Conservation (phyloP, 2,113 vertebrate genomes). For the Okapia johnstoni region DNA sequence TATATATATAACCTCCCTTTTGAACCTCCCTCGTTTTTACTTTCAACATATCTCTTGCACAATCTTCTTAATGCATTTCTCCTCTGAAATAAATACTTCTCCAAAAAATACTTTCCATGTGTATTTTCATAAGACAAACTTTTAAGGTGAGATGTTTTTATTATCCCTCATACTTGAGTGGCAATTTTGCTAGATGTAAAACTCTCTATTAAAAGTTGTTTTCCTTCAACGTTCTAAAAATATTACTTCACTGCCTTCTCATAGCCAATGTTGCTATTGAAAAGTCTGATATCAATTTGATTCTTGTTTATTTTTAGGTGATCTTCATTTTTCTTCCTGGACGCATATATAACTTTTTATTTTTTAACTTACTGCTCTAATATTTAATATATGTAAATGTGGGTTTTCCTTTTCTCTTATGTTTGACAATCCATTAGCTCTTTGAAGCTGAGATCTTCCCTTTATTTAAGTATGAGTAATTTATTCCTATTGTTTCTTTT, state of each 20-base stretch:
- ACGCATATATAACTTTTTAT: not conserved
- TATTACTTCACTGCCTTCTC: not conserved
- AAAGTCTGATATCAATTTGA: not conserved
- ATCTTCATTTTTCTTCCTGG: not conserved
- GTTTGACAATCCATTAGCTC: not conserved
- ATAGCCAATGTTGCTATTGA: not conserved
- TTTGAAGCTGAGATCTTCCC: not conserved
- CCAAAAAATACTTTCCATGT: not conserved
- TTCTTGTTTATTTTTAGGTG: not conserved
- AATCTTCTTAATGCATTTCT: not conserved
- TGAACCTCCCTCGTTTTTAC: not conserved
- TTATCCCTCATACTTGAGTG: not conserved
- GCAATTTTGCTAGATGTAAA: not conserved
- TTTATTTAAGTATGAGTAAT: not conserved
- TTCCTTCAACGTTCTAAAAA: not conserved
- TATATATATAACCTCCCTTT: not conserved
- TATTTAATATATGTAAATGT: not conserved
- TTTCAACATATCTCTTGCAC: not conserved
- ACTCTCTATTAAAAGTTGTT: not conserved
- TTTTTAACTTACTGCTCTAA: not conserved
- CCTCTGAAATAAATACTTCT: not conserved
- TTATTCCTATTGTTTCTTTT: not conserved
- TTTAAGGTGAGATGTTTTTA: not conserved
- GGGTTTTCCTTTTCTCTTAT: not conserved
- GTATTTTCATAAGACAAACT: not conserved